Evolutionary conservation across 1,140 invertebrate genomes (phyloP).

Genomic region (Danaus plexippus): DNA sequence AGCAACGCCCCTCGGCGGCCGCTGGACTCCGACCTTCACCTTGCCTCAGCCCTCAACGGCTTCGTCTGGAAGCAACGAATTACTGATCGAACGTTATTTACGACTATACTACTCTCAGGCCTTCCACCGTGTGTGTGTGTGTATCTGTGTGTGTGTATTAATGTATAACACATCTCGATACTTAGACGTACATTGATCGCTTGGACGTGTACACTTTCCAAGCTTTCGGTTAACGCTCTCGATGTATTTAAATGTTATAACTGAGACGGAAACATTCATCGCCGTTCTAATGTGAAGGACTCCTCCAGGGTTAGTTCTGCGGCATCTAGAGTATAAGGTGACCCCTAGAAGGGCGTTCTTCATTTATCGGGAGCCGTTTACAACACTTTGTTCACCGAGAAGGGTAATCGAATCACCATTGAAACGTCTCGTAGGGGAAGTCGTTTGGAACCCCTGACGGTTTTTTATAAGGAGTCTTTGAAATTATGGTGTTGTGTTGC

Average conservation of each 20-base stretch:
- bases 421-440: constrained; percentile 35
- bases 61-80: constrained; percentile 33
- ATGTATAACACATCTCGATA: constrained; percentile 3
- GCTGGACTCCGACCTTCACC: constrained; percentile 35
- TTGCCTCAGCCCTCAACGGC: constrained; percentile 35
- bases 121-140: constrained; percentile 1
- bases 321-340: constrained; percentile 45
- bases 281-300: constrained; percentile 11
- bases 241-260: too few species aligned
- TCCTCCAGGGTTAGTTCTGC: constrained; percentile 38
- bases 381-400: constrained; percentile 35
- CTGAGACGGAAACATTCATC: too few species aligned
- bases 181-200: neutral
- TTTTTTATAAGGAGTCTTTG: constrained; percentile 13
- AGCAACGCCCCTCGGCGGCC: constrained; percentile 27
- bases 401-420: constrained; percentile 46
- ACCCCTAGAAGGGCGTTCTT: constrained; percentile 49
- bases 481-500: constrained; percentile 21
- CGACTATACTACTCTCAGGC: constrained; percentile 5
- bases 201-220: neutral
- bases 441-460: constrained; percentile 25
- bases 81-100: constrained; percentile 10
- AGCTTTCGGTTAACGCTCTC: too few species aligned
- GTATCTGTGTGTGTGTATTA: neutral
- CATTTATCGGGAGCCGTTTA: constrained; percentile 43